Evolutionary conservation across 1,140 invertebrate species (phyloP), one percentile per base, ranked within the genome.

Genomic region (Pachypeltis micranthus): DNA sequence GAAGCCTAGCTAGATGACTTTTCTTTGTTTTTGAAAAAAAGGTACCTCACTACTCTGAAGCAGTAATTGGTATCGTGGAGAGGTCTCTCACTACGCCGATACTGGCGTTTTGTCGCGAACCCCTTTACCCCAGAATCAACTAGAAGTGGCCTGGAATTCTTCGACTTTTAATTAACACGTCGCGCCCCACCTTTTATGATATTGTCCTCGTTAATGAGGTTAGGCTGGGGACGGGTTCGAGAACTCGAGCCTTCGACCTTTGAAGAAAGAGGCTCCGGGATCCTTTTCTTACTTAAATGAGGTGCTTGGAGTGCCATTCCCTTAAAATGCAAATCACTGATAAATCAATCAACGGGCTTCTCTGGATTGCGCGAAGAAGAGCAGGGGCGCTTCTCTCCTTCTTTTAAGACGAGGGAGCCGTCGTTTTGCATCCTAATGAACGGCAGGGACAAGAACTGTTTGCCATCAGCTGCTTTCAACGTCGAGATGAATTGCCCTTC

Each of bases 371-470:
- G 19, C 2, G 16, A 39, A 39, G 16, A 16, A 16, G 31, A 16
- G n/a, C n/a, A n/a, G n/a, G n/a, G n/a, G n/a, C n/a, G n/a, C n/a
- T n/a, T n/a, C n/a, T 39, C 54, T 24, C 54, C 19, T 19, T 54
- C 21, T 54, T 16, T 39, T 7, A 39, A 39, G 16, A 16, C 7
- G 7, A 16, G 16, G 7, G 7, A 54, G 21, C 14, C 14, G 25
- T 56, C 54, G 54, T 56, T 56, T 26, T 56, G 54, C 54, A 56
- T 56, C 54, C 19, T 56, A 56, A 56, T 56, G 54, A 56, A 56
- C 21, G 25, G 54, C n/a, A n/a, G n/a, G 54, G 54, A 2, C 54
- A 26, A 56, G 54, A 56, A 24, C 16, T 56, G 54, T 56, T 2
- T 54, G 47, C 47, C 23, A 1, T 54, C 23, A 54, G 21, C 47